These are phyloP conservation scores for Drosophila kuntzei DNA, from an alignment of 2,888 invertebrate genomes.

Conservation along the genomic window DNA sequence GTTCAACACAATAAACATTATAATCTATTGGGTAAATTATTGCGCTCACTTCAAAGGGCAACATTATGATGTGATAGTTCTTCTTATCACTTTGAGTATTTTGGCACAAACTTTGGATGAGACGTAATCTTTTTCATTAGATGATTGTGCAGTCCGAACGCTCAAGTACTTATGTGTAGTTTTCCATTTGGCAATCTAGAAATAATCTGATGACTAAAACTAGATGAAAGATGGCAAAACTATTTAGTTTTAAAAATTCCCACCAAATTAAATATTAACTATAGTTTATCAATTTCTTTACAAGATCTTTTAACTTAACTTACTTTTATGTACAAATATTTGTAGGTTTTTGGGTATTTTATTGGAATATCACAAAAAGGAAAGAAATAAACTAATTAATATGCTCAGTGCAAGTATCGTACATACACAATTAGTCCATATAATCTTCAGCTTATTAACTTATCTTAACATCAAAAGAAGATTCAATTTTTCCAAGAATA, in stretches of 20 bases:
- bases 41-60: constrained; percentile 26
- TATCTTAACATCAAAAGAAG: no score
- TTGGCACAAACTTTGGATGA: constrained; percentile 18
- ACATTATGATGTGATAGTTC: constrained; percentile 7
- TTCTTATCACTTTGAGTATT: constrained; percentile 31
- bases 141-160: constrained; percentile 1
- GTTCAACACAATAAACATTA: constrained; percentile 13
- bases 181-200: background rate
- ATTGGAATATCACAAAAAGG: no score
- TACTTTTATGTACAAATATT: no score
- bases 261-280: no score
- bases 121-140: constrained; percentile 31
- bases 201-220: background rate
- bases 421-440: no score
- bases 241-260: background rate
- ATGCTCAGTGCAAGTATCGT: no score
- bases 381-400: no score
- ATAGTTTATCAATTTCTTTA: no score
- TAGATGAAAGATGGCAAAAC: background rate
- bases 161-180: constrained; percentile 10
- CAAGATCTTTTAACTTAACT: no score
- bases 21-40: constrained; percentile 33
- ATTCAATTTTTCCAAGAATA: background rate
- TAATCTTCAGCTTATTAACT: no score
- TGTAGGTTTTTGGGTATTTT: no score